phyloP scores from a whole-genome alignment of 2,113 vertebrate species.

The human (Homo sapiens) region DNA sequence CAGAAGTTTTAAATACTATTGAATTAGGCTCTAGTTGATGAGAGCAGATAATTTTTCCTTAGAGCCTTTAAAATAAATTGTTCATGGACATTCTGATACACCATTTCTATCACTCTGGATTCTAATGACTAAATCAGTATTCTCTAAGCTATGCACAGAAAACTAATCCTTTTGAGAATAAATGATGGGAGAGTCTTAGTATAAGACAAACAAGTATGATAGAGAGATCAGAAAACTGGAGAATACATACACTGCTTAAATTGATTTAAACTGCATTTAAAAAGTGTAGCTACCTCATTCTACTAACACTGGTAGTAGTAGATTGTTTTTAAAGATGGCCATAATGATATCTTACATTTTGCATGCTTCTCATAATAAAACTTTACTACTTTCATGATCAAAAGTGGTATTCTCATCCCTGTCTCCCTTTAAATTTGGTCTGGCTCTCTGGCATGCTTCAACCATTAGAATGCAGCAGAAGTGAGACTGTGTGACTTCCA shows the following conservation, averaged over 20 bases:
- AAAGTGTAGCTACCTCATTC: not conserved
- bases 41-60: not conserved
- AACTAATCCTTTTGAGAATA: not conserved
- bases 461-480: not conserved
- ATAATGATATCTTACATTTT: not conserved
- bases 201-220: not conserved
- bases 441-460: not conserved
- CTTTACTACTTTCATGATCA: not conserved
- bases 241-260: not conserved
- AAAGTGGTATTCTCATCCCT: accelerated
- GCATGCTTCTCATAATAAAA: not conserved
- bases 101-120: not conserved
- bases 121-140: not conserved
- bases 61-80: not conserved
- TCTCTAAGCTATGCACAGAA: not conserved
- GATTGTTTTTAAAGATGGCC: not conserved
- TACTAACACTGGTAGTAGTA: not conserved
- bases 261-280: not conserved
- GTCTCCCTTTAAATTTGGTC: not conserved
- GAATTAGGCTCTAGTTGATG: not conserved
- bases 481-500: not conserved
- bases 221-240: not conserved
- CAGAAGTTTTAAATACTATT: not conserved
- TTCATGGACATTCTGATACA: not conserved
- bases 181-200: not conserved